These are phyloP conservation scores for Laticauda laticaudata DNA, from an alignment of 2,113 vertebrate species.

Conservation along the genomic window DNA sequence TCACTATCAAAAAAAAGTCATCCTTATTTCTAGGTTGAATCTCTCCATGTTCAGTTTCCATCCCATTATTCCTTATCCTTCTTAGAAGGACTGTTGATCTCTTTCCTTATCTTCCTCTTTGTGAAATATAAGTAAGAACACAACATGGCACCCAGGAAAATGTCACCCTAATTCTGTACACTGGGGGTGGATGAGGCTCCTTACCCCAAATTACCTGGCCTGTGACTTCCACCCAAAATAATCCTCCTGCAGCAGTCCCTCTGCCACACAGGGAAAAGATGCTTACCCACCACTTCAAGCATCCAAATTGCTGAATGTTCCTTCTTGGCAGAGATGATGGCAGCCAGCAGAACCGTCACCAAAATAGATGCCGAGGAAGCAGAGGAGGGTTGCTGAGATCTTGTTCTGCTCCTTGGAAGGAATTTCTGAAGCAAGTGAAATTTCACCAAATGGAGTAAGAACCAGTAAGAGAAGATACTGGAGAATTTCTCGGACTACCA, in stretches of 20 bases:
- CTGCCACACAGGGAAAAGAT: background rate
- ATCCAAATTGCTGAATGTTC: background rate
- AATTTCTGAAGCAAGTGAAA: background rate
- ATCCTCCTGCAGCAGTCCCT: no score
- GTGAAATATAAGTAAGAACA: background rate
- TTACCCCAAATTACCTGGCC: background rate
- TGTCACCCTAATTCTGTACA: background rate
- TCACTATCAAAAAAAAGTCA: no score
- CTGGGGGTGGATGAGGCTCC: background rate
- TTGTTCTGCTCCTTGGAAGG: background rate
- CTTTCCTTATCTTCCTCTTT: no score
- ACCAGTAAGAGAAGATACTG: background rate
- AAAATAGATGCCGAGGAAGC: background rate
- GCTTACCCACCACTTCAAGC: background rate
- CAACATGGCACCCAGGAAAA: background rate
- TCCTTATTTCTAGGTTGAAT: no score
- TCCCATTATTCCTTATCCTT: no score
- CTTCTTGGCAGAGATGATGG: background rate
- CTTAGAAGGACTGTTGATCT: no score
- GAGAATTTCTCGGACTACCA: background rate
- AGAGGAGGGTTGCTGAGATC: background rate
- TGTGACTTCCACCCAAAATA: no score
- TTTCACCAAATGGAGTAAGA: background rate
- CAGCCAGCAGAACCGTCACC: background rate
- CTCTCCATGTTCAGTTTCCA: no score